Evolutionary conservation across 1,140 invertebrate genomes (phyloP).

Genomic region (Leptinotarsa texana): DNA sequence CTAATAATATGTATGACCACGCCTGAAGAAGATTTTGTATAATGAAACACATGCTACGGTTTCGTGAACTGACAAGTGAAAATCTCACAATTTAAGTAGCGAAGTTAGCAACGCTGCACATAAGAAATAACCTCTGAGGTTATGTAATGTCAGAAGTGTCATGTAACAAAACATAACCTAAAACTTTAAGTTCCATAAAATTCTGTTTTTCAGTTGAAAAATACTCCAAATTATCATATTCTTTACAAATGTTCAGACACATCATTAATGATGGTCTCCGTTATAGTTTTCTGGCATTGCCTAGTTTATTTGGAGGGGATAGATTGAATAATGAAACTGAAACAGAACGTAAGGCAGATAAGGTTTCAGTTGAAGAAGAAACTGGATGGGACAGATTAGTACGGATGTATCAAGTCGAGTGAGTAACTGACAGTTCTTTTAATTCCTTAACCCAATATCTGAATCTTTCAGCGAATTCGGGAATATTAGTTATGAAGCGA

Average conservation of each 20-base stretch:
- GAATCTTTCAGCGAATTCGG: constrained; percentile 63
- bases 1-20: no score
- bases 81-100: no score
- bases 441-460: constrained; percentile 5
- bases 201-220: no score
- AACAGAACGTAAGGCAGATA: constrained; percentile 28
- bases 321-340: constrained; percentile 25
- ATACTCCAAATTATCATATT: not conserved
- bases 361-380: constrained; percentile 25
- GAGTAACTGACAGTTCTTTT: constrained; percentile 17
- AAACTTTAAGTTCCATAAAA: no score
- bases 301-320: constrained; percentile 21
- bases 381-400: constrained; percentile 46
- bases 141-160: no score
- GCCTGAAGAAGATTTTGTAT: no score
- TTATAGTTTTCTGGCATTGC: constrained; percentile 14
- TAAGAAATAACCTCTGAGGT: no score
- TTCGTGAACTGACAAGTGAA: no score
- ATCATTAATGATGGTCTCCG: not conserved
- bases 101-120: no score
- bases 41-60: no score
- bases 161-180: no score
- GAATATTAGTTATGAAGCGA: constrained; percentile 63
- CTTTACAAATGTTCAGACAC: not conserved
- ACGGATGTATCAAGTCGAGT: constrained; percentile 46